Conservation (phyloP, 1,140 invertebrate species). For the Drosophila kepulauana region DNA sequence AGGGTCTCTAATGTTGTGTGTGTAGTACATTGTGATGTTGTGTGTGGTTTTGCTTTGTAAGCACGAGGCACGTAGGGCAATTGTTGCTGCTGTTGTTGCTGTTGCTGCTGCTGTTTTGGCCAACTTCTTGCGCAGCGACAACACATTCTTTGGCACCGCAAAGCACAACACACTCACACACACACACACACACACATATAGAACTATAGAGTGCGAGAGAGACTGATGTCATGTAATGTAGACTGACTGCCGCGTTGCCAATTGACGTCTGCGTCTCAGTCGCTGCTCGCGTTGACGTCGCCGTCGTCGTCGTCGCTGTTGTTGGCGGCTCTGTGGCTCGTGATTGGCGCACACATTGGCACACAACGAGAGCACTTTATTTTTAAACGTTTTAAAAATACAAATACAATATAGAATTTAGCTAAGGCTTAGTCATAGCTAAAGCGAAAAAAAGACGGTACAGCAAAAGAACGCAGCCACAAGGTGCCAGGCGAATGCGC, state of each 20-base stretch:
- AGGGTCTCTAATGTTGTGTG: neutral
- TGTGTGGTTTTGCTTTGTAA: neutral
- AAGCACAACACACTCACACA: slow-evolving; percentile 12
- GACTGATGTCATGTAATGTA: slow-evolving; percentile 17
- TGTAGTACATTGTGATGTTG: neutral
- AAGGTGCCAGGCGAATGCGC: neutral
- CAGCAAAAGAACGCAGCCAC: slow-evolving; percentile 15
- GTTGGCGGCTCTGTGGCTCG: slow-evolving; percentile 49
- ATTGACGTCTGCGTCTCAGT: slow-evolving; percentile 12
- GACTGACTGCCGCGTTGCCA: slow-evolving; percentile 28
- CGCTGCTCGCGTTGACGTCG: neutral
- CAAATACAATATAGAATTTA: slow-evolving; percentile 42
- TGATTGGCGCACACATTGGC: slow-evolving; percentile 81
- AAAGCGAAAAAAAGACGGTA: neutral
- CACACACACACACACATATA: slow-evolving; percentile 14
- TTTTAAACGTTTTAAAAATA: slow-evolving; percentile 83
- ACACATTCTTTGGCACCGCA: slow-evolving; percentile 42
- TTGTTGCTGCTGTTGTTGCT: slow-evolving; percentile 21
- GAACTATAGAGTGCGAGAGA: too few species aligned
- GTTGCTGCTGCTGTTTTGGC: slow-evolving; percentile 27
- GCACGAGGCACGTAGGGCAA: slow-evolving; percentile 13
- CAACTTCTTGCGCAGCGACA: slow-evolving; percentile 32
- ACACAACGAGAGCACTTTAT: slow-evolving; percentile 81
- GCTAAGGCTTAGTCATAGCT: slow-evolving; percentile 20
- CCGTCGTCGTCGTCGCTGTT: neutral